These are phyloP conservation scores for Trogon melanurus DNA, from an alignment of 2,113 vertebrate genomes.

Conservation along the genomic window DNA sequence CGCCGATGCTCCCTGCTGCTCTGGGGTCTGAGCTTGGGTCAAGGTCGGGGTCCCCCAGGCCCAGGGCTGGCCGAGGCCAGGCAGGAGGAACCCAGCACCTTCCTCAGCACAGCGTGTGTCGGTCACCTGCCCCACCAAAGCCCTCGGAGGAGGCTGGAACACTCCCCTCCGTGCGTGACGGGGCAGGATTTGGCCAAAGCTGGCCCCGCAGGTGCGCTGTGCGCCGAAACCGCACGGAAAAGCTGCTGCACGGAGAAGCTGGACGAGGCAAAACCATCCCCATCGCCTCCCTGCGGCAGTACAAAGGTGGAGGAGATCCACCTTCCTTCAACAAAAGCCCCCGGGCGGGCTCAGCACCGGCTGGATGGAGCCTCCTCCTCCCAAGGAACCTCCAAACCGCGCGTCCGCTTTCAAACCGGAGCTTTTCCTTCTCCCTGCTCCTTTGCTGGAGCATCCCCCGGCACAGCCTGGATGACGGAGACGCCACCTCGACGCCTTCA, in stretches of 20 bases:
- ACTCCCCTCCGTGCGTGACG: rapidly evolving
- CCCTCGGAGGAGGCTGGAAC: neutral
- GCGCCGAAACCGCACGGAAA: neutral
- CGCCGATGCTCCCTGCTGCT: neutral
- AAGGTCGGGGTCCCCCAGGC: neutral
- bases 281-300: neutral
- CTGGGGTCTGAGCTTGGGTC: neutral
- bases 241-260: neutral
- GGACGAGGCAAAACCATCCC: neutral
- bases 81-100: neutral
- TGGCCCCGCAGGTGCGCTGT: neutral
- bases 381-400: neutral
- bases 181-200: neutral
- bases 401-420: neutral
- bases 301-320: neutral
- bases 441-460: neutral
- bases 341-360: rapidly evolving
- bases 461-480: rapidly evolving
- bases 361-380: neutral
- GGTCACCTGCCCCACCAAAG: neutral
- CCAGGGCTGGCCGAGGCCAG: neutral
- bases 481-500: rapidly evolving
- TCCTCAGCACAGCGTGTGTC: neutral
- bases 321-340: rapidly evolving
- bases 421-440: neutral